phyloP scores from a whole-genome alignment of 2,888 invertebrate species.

The Julus scanicus region DNA sequence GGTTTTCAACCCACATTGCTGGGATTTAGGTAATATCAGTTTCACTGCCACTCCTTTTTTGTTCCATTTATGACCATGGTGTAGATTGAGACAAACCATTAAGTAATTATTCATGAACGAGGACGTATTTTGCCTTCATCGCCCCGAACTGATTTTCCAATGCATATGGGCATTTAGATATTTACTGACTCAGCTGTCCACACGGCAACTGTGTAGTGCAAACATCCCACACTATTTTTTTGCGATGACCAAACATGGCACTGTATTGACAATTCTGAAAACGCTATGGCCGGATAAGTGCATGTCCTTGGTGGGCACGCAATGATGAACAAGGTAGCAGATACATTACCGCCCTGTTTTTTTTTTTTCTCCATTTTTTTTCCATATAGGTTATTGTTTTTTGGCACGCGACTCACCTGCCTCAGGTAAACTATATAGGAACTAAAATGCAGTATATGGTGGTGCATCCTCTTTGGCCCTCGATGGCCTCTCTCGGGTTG shows the following conservation, averaged over 20 bases:
- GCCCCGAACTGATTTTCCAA: background rate
- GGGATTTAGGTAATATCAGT: background rate
- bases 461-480: background rate
- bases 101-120: background rate
- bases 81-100: background rate
- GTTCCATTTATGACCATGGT: background rate
- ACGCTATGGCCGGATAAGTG: background rate
- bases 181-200: background rate
- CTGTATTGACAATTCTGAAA: background rate
- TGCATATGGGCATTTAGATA: background rate
- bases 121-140: too few relatives aligned
- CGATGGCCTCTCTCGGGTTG: background rate
- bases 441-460: background rate
- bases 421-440: background rate
- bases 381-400: background rate
- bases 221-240: background rate
- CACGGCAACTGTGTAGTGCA: background rate
- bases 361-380: too few relatives aligned
- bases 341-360: background rate
- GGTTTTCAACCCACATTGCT: background rate
- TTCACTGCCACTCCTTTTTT: background rate
- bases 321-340: background rate
- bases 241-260: slow-evolving; percentile 25
- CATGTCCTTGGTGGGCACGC: slow-evolving; percentile 21
- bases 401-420: background rate